These are phyloP conservation scores for Caerostris extrusa DNA, from an alignment of 1,140 invertebrate species.

Conservation along the genomic window DNA sequence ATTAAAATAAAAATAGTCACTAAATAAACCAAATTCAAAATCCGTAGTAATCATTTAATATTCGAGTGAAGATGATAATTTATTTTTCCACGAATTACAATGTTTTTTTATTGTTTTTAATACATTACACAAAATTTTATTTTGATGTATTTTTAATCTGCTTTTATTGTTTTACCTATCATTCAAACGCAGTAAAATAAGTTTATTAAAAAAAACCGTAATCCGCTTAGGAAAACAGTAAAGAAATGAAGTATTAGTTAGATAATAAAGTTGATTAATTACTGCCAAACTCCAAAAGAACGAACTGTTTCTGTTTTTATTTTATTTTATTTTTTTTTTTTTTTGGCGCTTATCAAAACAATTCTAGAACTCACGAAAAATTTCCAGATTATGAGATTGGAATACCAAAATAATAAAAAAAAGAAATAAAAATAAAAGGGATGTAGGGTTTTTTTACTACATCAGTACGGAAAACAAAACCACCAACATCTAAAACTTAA, in stretches of 20 bases:
- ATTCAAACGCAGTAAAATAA: too few relatives aligned
- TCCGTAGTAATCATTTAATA: too few relatives aligned
- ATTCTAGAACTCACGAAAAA: neutral
- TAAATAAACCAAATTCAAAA: too few relatives aligned
- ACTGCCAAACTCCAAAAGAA: neutral
- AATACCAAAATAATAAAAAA: neutral
- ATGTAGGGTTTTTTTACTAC: neutral
- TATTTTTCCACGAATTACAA: too few relatives aligned
- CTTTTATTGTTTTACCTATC: too few relatives aligned
- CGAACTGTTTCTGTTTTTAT: too few relatives aligned
- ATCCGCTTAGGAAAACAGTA: neutral
- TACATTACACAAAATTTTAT: too few relatives aligned
- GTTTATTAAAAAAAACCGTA: neutral
- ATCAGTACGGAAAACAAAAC: neutral
- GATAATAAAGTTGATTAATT: neutral
- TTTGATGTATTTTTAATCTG: too few relatives aligned
- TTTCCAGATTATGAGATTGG: conserved; percentile 34
- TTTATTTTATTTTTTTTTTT: neutral
- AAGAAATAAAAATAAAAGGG: neutral
- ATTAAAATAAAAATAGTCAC: too few relatives aligned
- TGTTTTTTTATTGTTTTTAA: too few relatives aligned
- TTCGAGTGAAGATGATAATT: too few relatives aligned
- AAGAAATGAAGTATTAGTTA: neutral
- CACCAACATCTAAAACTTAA: conserved; percentile 23
- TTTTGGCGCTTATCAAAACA: neutral